Evolutionary conservation across 2,113 vertebrate genomes (phyloP), one percentile per base, ranked within the genome.

Genomic region (Picathartes gymnocephalus): DNA sequence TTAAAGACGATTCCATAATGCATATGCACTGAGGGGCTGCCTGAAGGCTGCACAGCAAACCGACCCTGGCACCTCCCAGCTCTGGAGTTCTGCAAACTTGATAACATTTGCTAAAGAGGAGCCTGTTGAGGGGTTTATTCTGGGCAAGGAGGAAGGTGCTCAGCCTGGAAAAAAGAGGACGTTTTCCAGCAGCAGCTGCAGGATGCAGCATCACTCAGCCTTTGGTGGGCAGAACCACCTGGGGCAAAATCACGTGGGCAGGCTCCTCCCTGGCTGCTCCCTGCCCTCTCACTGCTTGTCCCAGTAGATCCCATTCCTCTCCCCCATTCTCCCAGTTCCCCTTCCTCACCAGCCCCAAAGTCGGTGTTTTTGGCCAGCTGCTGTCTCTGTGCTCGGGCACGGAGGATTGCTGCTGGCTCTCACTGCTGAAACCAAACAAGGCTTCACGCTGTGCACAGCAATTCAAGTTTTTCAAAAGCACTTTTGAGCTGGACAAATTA

Each of bases 31-130:
- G 79, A 78, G 79, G 68, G 58, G 82, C 68, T 85, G 95, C 87
- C 85, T 85, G 81, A 81, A 76, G 85, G 48, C 92, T 93, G 92
- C 79, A 25, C 50, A 58, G 94, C 80, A 90, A 90, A 86, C 91
- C 18, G 27, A 66, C 80, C 76, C 86, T 74, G 82, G 81, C 79
- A 96, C 74, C 64, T 70, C 54, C 58, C 0, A 4, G 25, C 88
- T 81, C 62, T 23, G 30, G 88, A 54, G 68, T 58, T 86, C 70
- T 56, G 39, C 86, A 92, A 86, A 88, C 68, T 70, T 44, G 40
- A 1, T 62, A 83, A 70, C 1, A 0, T 86, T 74, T 90, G 79
- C n/a, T 71, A 8, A 72, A 65, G 18, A 69, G 22, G 15, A 90
- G 53, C 31, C 50, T 53, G 13, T 4, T 9, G 1, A 2, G n/a